Base-by-base conservation (phyloP, 2,888 invertebrate species). In the Rhagophthalmus giganteus region DNA sequence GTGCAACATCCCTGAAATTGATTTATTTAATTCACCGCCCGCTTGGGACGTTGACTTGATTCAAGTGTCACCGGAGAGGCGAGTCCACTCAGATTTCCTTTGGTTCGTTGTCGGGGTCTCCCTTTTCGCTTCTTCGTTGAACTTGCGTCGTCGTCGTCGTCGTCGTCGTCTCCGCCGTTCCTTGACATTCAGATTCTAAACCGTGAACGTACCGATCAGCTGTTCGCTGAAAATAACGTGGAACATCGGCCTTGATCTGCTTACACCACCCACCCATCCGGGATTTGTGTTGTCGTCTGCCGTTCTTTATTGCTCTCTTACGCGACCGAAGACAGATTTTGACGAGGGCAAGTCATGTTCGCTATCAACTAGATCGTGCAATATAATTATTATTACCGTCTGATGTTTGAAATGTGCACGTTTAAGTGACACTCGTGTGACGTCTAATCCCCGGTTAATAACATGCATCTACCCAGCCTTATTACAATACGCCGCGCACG, bases 171-270 rank as follows among this genome's bases (percentile, higher is more conserved):
- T 34, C 9, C 10, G 6, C 40, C 47, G 48, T 44, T 60, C 59
- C 61, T 55, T 58, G 59, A 58, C 60, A 61, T 62, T 65, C 62
- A 54, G 55, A 55, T 53, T 37, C 54, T 39, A 35, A 35, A 26
- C 13, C 40, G 41, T 54, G 50, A 50, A 46, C 55, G 47, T 30
- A 39, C 37, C 51, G 57, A 60, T 60, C 59, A 62, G 60, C 59
- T 59, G 60, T 57, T 57, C 48, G 42, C 38, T 54, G 57, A 57
- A 60, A 60, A 61, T 61, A 60, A 48, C 55, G 61, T 55, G 53
- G 56, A 58, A 56, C 57, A 48, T 33, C 57, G 58, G 54, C 62
- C 61, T 62, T 61, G 61, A 55, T 46, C 55, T 56, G 33, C 47
- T 51, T 51, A 55, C 45, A 39, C 35, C 42, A n/a, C 28, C 33